Conservation (phyloP, 2,888 invertebrate genomes). For the Limnephilus marmoratus region DNA sequence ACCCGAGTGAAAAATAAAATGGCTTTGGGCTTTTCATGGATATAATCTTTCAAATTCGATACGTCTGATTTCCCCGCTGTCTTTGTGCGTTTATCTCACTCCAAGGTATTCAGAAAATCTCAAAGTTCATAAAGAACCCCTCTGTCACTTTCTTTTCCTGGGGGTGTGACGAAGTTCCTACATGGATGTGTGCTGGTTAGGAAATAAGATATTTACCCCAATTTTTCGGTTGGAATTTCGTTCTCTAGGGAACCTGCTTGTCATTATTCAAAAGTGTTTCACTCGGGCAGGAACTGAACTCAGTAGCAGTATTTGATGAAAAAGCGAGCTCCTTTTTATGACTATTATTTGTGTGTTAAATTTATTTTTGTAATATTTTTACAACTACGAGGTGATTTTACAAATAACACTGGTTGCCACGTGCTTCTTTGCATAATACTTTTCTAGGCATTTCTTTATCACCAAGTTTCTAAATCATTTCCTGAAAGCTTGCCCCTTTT, state of each 20-base stretch:
- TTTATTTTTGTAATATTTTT: slow-evolving; percentile 28
- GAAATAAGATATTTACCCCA: slow-evolving; percentile 52
- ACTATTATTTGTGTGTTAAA: background rate
- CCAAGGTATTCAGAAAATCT: background rate
- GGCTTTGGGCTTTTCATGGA: background rate
- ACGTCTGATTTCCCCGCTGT: slow-evolving; percentile 7
- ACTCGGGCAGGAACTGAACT: slow-evolving; percentile 8
- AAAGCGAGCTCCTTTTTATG: slow-evolving; percentile 10
- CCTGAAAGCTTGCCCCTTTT: background rate
- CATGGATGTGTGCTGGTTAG: slow-evolving; percentile 25
- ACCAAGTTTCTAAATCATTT: background rate
- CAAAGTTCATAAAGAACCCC: background rate
- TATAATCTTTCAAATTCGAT: background rate
- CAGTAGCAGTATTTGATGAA: slow-evolving; percentile 13
- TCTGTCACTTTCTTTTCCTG: background rate
- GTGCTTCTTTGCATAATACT: background rate
- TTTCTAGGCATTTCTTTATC: background rate
- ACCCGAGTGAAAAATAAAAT: background rate
- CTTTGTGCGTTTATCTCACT: background rate
- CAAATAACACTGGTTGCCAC: background rate
- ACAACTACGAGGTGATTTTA: background rate
- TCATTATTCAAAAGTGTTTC: slow-evolving; percentile 60
- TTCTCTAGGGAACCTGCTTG: slow-evolving; percentile 43
- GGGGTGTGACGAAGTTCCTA: slow-evolving; percentile 3
- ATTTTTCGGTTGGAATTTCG: slow-evolving; percentile 42